phyloP scores from a whole-genome alignment of 2,113 vertebrate species.

The Bostrychus sinensis region DNA sequence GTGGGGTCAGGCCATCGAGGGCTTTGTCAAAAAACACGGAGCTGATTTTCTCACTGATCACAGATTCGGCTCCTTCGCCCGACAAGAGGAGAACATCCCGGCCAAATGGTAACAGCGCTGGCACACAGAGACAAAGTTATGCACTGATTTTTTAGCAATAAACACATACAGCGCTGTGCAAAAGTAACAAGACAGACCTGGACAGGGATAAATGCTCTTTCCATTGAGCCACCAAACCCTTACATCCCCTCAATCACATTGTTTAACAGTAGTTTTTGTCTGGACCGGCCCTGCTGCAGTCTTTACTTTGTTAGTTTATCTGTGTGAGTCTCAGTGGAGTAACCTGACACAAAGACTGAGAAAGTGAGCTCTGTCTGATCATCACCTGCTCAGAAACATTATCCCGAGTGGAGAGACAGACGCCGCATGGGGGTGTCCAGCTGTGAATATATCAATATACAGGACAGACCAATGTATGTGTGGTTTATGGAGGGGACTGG shows the following conservation, averaged over 20 bases:
- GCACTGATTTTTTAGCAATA: no score
- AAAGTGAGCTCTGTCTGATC: slow-evolving; percentile 71
- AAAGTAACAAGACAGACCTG: no score
- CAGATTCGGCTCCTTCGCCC: slow-evolving; percentile 91
- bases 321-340: slow-evolving; percentile 58
- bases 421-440: slow-evolving; percentile 19
- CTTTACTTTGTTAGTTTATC: slow-evolving; percentile 17
- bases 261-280: neutral
- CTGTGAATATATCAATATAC: neutral
- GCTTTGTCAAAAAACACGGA: slow-evolving; percentile 86
- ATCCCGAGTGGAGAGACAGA: slow-evolving; percentile 54
- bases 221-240: no score
- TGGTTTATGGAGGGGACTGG: neutral
- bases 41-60: slow-evolving; percentile 88
- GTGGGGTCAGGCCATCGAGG: slow-evolving; percentile 94
- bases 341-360: slow-evolving; percentile 73
- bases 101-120: slow-evolving; percentile 87
- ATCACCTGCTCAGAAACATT: slow-evolving; percentile 66
- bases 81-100: slow-evolving; percentile 81
- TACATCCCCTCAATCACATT: no score
- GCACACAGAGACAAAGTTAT: neutral
- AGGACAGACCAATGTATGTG: neutral
- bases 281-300: slow-evolving; percentile 9
- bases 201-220: no score
- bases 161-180: no score